Conservation (phyloP, 2,888 invertebrate genomes). For the Incurvaria masculella region DNA sequence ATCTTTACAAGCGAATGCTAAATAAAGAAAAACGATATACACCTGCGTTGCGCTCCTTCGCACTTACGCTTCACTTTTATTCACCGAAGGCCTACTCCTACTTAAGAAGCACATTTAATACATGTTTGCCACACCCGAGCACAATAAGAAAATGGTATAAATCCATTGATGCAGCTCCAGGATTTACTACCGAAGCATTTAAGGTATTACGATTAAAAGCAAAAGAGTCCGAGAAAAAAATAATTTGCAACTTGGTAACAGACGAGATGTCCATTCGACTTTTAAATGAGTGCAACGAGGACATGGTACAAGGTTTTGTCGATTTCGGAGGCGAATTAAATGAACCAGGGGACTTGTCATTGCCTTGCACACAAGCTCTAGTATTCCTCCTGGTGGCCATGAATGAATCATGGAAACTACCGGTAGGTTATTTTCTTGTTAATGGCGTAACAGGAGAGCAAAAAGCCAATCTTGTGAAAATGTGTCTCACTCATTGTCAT, state of each 20-base stretch:
- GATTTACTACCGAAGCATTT: conserved; percentile 20
- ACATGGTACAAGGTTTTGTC: conserved; percentile 3
- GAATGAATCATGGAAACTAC: conserved; percentile 22
- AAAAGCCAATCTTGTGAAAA: conserved; percentile 15
- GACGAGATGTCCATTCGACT: conserved; percentile 21
- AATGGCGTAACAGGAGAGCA: conserved; percentile 16
- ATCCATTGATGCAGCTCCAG: conserved; percentile 19
- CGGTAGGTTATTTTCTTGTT: conserved; percentile 21
- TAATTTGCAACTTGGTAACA: conserved; percentile 17
- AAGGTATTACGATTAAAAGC: conserved; percentile 14
- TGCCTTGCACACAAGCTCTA: conserved; percentile 14
- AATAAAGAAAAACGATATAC: conserved; percentile 1
- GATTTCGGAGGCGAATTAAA: not conserved
- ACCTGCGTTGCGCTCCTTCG: conserved; percentile 15
- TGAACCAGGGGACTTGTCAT: not conserved
- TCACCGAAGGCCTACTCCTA: conserved; percentile 17
- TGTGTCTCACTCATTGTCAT: conserved; percentile 15
- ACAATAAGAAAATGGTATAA: conserved; percentile 21
- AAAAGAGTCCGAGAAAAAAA: conserved; percentile 8
- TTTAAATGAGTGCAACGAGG: conserved; percentile 15
- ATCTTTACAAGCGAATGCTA: not conserved
- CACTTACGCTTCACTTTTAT: conserved; percentile 18
- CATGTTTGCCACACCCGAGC: conserved; percentile 20
- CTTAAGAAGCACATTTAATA: conserved; percentile 19
- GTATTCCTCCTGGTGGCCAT: conserved; percentile 19